phyloP scores from a whole-genome alignment of 1,140 invertebrate genomes.

The Pogonognathellus flavescens region DNA sequence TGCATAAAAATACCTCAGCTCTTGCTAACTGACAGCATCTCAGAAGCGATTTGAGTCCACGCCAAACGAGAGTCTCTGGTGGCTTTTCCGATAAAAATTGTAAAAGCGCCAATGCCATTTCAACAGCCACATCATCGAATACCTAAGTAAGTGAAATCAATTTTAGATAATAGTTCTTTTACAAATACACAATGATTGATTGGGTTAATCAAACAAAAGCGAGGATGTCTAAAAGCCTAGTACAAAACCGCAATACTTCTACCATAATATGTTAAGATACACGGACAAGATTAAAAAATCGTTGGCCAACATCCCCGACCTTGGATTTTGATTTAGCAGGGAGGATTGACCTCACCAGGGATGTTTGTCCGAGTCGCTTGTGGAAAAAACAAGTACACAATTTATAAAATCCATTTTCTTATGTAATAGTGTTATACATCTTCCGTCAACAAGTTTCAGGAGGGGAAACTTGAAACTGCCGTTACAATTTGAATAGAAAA shows the following conservation, averaged over 20 bases:
- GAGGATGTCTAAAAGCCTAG: slow-evolving; percentile 18
- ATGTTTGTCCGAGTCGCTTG: slow-evolving; percentile 64
- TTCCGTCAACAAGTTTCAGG: too few relatives aligned
- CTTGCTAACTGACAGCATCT: slow-evolving; percentile 84
- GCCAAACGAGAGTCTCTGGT: slow-evolving; percentile 83
- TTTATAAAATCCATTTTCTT: background rate
- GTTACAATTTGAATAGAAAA: too few relatives aligned
- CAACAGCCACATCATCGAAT: slow-evolving; percentile 93
- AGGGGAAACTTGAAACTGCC: too few relatives aligned
- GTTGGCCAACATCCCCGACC: slow-evolving; percentile 52
- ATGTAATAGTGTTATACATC: too few relatives aligned
- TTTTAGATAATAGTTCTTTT: background rate
- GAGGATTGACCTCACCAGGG: slow-evolving; percentile 61
- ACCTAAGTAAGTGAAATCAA: slow-evolving; percentile 75
- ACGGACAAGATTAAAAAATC: slow-evolving; percentile 44
- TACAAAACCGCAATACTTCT: slow-evolving; percentile 5
- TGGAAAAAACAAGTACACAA: slow-evolving; percentile 48
- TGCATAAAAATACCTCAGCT: slow-evolving; percentile 74
- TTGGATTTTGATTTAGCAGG: slow-evolving; percentile 67
- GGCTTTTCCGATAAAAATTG: slow-evolving; percentile 88
- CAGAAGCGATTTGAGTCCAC: slow-evolving; percentile 83
- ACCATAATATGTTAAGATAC: background rate
- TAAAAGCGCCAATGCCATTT: slow-evolving; percentile 91
- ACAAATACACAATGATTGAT: background rate
- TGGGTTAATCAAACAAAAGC: background rate